Percentiles rank a stretch among this genome's conserved stretches.
phyloP scores from a whole-genome alignment of 2,888 invertebrate species.

The Gymnosoma rotundatum region DNA sequence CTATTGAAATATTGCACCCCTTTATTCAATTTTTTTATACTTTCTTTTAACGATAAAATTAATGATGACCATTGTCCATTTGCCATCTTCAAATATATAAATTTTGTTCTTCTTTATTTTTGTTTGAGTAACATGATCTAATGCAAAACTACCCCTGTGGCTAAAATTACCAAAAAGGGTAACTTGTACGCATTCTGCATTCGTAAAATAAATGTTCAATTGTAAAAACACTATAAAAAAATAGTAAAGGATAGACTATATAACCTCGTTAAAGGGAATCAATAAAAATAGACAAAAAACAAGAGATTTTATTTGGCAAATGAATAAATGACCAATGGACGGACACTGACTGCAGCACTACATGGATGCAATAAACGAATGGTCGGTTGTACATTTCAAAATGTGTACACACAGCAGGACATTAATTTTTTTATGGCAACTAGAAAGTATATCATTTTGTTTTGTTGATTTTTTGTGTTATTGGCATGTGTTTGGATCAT shows the following conservation, averaged over 20 bases:
- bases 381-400: neutral
- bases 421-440: conserved; percentile 50
- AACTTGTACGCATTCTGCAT: conserved; percentile 15
- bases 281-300: conserved; percentile 2
- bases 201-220: conserved; percentile 35
- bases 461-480: neutral
- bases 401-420: conserved; percentile 64
- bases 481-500: conserved; percentile 55
- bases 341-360: neutral
- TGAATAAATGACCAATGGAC: conserved; percentile 8
- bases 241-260: conserved; percentile 11
- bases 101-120: conserved; percentile 13
- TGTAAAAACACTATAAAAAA: conserved; percentile 41
- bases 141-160: conserved; percentile 65
- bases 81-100: conserved; percentile 27
- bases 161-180: conserved; percentile 62
- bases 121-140: conserved; percentile 63
- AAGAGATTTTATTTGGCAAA: conserved; percentile 35
- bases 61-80: conserved; percentile 71
- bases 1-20: conserved; percentile 53
- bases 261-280: conserved; percentile 46
- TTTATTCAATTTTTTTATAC: conserved; percentile 21
- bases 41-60: conserved; percentile 51
- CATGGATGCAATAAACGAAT: neutral
- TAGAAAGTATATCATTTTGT: conserved; percentile 15